Evolutionary conservation across 2,888 invertebrate species (phyloP).

Genomic region (Pristionchus fissidentatus): DNA sequence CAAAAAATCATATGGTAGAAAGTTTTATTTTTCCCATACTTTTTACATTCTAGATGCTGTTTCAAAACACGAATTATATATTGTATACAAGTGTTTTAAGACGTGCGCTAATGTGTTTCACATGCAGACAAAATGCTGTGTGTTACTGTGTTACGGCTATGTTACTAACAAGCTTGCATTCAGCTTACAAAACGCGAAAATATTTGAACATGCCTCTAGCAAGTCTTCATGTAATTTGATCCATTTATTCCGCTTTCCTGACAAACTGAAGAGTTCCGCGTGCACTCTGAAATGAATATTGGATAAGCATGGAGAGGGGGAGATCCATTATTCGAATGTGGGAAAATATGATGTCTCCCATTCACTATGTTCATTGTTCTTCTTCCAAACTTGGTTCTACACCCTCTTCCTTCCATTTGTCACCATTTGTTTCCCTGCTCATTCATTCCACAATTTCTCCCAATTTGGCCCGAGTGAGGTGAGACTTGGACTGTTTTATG

Average conservation of each 20-base stretch:
- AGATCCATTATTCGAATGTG: too few relatives aligned
- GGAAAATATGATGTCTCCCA: too few relatives aligned
- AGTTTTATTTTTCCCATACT: neutral
- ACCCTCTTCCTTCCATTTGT: neutral
- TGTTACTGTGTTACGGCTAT: too few relatives aligned
- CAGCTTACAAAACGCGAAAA: neutral
- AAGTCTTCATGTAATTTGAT: slow-evolving; percentile 45
- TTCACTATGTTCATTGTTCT: neutral
- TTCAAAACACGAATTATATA: too few relatives aligned
- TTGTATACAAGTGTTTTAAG: too few relatives aligned
- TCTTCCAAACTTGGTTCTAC: neutral
- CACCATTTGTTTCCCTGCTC: neutral
- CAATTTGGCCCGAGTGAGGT: slow-evolving; percentile 3
- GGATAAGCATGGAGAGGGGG: neutral
- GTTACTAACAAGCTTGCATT: neutral
- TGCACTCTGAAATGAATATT: slow-evolving; percentile 39
- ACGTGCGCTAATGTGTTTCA: too few relatives aligned
- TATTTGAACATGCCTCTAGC: slow-evolving; percentile 24
- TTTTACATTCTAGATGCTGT: too few relatives aligned
- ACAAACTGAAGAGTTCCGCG: slow-evolving; percentile 43
- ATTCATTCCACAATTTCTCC: neutral
- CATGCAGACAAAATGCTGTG: too few relatives aligned
- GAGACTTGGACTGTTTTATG: neutral
- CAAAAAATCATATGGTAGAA: too few relatives aligned
- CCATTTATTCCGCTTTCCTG: slow-evolving; percentile 41